These are phyloP conservation scores for Zaprionus taronus DNA, from an alignment of 1,140 invertebrate species.

Conservation along the genomic window DNA sequence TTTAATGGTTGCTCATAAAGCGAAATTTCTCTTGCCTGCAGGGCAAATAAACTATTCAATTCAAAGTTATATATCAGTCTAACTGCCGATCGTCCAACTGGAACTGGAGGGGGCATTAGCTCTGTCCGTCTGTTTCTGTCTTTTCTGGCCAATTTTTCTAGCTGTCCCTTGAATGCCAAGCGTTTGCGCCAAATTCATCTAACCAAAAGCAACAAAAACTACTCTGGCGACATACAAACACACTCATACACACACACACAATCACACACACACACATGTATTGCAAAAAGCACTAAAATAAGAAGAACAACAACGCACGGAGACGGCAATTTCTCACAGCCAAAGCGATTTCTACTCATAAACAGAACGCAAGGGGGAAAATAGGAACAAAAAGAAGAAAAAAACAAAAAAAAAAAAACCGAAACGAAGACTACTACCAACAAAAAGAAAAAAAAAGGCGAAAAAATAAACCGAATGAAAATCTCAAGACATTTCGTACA, in stretches of 20 bases:
- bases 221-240: constrained; percentile 26
- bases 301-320: constrained; percentile 33
- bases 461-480: constrained; percentile 73
- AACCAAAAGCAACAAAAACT: constrained; percentile 32
- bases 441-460: constrained; percentile 34
- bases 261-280: constrained; percentile 3
- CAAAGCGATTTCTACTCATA: constrained; percentile 74
- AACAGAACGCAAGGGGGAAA: constrained; percentile 61
- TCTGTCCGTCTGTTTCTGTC: background rate
- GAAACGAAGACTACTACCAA: constrained; percentile 36
- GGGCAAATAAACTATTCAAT: constrained; percentile 11
- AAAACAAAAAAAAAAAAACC: constrained; percentile 34
- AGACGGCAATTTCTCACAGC: constrained; percentile 62
- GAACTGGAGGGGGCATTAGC: constrained; percentile 10
- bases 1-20: constrained; percentile 28
- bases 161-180: constrained; percentile 32
- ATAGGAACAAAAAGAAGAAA: constrained; percentile 37
- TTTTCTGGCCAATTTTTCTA: constrained; percentile 19
- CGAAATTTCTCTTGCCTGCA: constrained; percentile 1
- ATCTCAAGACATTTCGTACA: constrained; percentile 78
- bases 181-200: constrained; percentile 49
- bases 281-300: constrained; percentile 48
- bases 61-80: background rate
- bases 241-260: constrained; percentile 19
- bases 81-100: background rate